phyloP scores from a whole-genome alignment of 2,797 vertebrate genomes.

The Acropternis orthonyx region DNA sequence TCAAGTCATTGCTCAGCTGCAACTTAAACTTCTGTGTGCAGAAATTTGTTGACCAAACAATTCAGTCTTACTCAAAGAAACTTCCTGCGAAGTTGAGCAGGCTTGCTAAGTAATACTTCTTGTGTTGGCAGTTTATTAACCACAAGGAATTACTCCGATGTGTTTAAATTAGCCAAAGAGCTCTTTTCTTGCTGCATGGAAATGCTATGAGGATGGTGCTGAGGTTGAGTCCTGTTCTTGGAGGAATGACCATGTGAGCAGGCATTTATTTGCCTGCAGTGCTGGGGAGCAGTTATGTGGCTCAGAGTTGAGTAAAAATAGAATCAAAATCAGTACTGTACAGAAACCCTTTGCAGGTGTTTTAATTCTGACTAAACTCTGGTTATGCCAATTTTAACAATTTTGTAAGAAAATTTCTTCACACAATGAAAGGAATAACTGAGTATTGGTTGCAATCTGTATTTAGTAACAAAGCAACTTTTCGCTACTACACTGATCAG shows the following conservation, averaged over 20 bases:
- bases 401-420: neutral
- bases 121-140: neutral
- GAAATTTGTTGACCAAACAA: neutral
- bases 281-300: neutral
- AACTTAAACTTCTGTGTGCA: neutral
- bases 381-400: neutral
- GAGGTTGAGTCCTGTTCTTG: neutral
- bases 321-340: neutral
- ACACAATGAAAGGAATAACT: neutral
- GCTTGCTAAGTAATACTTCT: neutral
- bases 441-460: neutral
- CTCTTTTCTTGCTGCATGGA: neutral
- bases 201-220: neutral
- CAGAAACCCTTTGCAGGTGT: neutral
- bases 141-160: neutral
- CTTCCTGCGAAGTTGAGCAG: neutral
- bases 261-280: neutral
- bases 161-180: neutral
- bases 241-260: neutral
- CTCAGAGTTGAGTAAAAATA: neutral
- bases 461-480: neutral
- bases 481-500: neutral
- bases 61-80: neutral
- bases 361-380: neutral
- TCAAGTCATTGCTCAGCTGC: constrained; percentile 24